Conservation (phyloP, 1,140 invertebrate species). For the Hormaphis cornu region DNA sequence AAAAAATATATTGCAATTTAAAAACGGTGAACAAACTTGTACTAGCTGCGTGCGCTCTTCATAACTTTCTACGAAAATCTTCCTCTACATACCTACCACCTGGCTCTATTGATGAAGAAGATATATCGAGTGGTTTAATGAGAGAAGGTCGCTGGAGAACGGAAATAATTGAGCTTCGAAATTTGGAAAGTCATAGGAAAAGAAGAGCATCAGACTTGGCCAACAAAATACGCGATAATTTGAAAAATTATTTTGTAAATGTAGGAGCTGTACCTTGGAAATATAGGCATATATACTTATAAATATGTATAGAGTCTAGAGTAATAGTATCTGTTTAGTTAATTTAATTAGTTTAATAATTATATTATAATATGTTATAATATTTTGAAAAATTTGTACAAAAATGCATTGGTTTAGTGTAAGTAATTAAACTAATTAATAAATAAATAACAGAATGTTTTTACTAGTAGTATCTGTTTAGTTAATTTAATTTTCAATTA, state of each 20-base stretch:
- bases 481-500: no score
- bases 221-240: constrained; percentile 19
- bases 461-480: no score
- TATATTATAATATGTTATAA: no score
- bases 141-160: neutral
- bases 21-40: constrained; percentile 16
- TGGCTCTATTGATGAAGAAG: neutral
- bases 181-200: no score
- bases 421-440: no score
- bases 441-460: no score
- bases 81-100: neutral
- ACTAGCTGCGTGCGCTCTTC: constrained; percentile 23
- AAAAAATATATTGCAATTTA: constrained; percentile 28
- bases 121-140: constrained; percentile 15
- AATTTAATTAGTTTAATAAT: no score
- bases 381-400: no score
- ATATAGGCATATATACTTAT: constrained; percentile 35
- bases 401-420: no score
- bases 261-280: constrained; percentile 34
- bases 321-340: no score
- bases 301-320: constrained; percentile 37
- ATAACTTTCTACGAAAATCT: constrained; percentile 14
- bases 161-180: neutral
- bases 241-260: constrained; percentile 32
- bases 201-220: neutral